A percentile compares a stretch with the other conserved stretches of the same genome.
Conservation (phyloP, 2,113 vertebrate genomes). For the Seriola aureovittata region DNA sequence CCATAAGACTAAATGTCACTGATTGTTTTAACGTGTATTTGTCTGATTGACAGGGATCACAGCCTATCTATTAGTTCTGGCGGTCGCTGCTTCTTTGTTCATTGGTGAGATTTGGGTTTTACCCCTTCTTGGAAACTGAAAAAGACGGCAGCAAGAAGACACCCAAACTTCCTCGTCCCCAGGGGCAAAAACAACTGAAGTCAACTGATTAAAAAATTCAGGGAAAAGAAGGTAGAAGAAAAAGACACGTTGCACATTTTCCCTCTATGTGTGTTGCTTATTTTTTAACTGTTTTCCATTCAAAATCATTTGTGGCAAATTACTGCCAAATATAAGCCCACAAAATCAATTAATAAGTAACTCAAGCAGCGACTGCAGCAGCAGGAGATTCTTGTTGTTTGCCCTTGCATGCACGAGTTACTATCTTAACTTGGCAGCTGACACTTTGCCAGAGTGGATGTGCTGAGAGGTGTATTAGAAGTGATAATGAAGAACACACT, state of each 20-base stretch:
- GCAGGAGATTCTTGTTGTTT: slow-evolving; percentile 45
- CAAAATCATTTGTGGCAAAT: not conserved
- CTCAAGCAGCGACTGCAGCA: slow-evolving; percentile 11
- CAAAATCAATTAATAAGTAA: slow-evolving; percentile 47
- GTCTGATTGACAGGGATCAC: too few relatives aligned
- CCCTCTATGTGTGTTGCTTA: not conserved
- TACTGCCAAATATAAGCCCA: slow-evolving; percentile 18
- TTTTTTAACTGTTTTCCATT: not conserved
- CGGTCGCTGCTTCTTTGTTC: too few relatives aligned
- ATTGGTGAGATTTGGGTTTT: too few relatives aligned
- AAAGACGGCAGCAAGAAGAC: too few relatives aligned
- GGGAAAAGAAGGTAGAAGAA: not conserved
- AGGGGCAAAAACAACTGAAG: too few relatives aligned
- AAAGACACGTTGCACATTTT: not conserved
- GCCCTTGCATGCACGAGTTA: slow-evolving; percentile 43
- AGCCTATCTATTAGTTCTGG: too few relatives aligned
- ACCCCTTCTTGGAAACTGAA: too few relatives aligned
- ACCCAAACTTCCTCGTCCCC: too few relatives aligned
- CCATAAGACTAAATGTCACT: too few relatives aligned
- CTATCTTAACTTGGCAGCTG: slow-evolving; percentile 74
- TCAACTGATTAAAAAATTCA: too few relatives aligned
- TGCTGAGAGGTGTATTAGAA: slow-evolving; percentile 83
- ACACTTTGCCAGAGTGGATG: slow-evolving; percentile 77
- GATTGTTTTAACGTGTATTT: too few relatives aligned
- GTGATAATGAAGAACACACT: slow-evolving; percentile 85